Conservation (phyloP, 2,888 invertebrate species). For the Monochamus alternatus region DNA sequence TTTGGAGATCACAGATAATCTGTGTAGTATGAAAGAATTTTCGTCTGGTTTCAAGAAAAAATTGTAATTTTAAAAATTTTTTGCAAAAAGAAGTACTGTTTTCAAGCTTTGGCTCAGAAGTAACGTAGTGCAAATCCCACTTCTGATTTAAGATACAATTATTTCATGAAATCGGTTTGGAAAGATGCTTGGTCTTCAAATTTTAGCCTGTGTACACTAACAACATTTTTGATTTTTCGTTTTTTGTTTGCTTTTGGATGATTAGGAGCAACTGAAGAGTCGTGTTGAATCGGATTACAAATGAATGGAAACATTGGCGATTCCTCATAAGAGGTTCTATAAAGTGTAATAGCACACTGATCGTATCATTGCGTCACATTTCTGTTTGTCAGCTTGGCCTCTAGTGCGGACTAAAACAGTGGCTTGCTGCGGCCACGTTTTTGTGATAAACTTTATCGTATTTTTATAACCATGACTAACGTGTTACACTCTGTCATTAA, state of each 20-base stretch:
- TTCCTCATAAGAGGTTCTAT: conserved; percentile 51
- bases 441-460: conserved; percentile 35
- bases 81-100: too few relatives aligned
- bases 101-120: too few relatives aligned
- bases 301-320: conserved; percentile 68
- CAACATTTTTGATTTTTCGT: conserved; percentile 29
- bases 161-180: not conserved
- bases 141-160: not conserved
- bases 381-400: conserved; percentile 37
- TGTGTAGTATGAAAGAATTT: too few relatives aligned
- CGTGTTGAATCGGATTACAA: conserved; percentile 77
- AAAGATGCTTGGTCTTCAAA: not conserved
- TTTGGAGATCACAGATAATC: conserved; percentile 8
- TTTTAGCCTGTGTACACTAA: conserved; percentile 25
- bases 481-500: conserved; percentile 41
- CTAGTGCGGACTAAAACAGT: conserved; percentile 9
- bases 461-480: conserved; percentile 36
- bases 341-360: conserved; percentile 69
- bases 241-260: conserved; percentile 53
- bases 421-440: conserved; percentile 13
- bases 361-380: conserved; percentile 48
- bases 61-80: too few relatives aligned
- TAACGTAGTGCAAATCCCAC: not conserved
- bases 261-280: conserved; percentile 76
- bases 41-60: too few relatives aligned